Evolutionary conservation across 2,797 vertebrate genomes (phyloP), one percentile per base, ranked within the genome.

Genomic region (Phyllotis vaccarum): DNA sequence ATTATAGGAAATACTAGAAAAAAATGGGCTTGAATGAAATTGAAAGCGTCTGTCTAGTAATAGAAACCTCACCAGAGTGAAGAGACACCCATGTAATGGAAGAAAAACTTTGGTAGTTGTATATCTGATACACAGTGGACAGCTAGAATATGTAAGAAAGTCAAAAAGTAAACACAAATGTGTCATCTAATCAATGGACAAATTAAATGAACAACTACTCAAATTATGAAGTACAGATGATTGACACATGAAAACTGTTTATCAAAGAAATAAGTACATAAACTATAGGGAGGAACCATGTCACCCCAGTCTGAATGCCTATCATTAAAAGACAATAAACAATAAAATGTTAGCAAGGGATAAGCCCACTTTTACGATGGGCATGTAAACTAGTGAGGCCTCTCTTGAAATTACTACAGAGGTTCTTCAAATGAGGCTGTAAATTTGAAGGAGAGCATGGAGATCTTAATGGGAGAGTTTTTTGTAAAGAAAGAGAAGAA

Each of bases 381-480:
- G 2, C 2, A 6, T 62, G 37, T 62, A 43, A 62, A 10, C 24
- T 60, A 62, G 56, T 46, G 24, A 17, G 46, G 27, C 24, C 2
- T 27, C 0, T 27, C 37, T 56, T 21, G 40, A 62, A 62, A 13
- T 64, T 40, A 7, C 58, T 64, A 46, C 40, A 64, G 16, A 46
- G 9, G 27, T 31, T 43, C 58, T 83, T 83, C 58, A 62, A 11
- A 43, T 16, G 27, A 40, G 56, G 4, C 24, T 16, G 46, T 46
- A 40, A 62, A 21, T 62, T 46, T 46, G 29, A 83, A 83, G 52
- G 78, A 56, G 24, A 82, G 2, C 80, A 60, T 13, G 13, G 56
- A 43, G 14, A 8, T 8, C 0, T 5, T 14, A 2, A 19, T 3
- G 2, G n/a, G 24, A 29, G 22, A n/a, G 7, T 2, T 27, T 58